phyloP scores from a whole-genome alignment of 2,113 vertebrate species.

The Rhea pennata region DNA sequence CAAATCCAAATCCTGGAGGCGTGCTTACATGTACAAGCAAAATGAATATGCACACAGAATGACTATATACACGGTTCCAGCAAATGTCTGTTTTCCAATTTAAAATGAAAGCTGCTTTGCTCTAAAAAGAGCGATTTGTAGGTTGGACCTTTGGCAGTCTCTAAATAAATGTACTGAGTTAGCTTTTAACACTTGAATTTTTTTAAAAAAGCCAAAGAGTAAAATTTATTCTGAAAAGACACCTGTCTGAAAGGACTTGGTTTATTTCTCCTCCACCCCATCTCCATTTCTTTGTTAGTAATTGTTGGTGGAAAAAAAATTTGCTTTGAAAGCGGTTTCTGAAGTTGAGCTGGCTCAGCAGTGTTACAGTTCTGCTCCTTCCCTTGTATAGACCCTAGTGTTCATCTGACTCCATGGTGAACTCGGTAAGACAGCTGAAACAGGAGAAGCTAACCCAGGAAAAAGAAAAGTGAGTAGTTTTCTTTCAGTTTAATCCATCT shows the following conservation, averaged over 20 bases:
- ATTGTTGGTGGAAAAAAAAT: neutral
- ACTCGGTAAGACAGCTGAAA: neutral
- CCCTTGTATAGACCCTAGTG: neutral
- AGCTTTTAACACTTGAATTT: neutral
- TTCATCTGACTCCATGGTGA: neutral
- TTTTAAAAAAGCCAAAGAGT: neutral
- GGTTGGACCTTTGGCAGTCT: neutral
- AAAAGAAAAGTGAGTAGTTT: neutral
- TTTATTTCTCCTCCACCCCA: neutral
- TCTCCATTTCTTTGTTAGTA: neutral
- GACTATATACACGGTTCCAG: neutral
- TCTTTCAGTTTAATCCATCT: neutral
- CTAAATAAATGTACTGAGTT: neutral
- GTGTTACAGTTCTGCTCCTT: neutral
- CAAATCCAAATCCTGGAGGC: conserved; percentile 60
- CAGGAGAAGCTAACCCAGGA: neutral
- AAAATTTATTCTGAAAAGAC: neutral
- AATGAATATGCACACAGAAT: neutral
- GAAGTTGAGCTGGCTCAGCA: neutral
- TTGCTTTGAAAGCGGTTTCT: neutral
- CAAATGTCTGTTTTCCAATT: neutral
- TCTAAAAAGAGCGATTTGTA: neutral
- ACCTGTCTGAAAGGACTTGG: neutral
- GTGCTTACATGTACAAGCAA: conserved; percentile 41
- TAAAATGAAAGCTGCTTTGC: conserved; percentile 12